Evolutionary conservation across 2,113 vertebrate genomes (phyloP), one percentile per base, ranked within the genome.

Genomic region (Machaerirhynchus nigripectus): DNA sequence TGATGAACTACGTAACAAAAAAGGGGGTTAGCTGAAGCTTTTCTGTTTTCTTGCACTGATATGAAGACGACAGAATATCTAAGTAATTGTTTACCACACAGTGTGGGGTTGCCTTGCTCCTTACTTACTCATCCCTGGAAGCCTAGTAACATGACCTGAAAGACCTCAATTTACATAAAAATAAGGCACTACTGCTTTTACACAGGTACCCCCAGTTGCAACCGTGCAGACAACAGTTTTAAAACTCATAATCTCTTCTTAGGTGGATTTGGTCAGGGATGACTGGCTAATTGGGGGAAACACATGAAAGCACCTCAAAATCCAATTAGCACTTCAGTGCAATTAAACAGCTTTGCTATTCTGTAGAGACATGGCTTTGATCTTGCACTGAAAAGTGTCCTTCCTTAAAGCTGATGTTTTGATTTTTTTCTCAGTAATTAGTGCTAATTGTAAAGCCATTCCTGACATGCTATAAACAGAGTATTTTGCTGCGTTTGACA

Each of bases 301-400:
- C 96, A 98, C 97, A 98, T 98, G 97, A 98, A 98, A 98, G 98
- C 95, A 97, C 97, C 98, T 98, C 96, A 97, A 97, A 98, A 98
- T 98, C 98, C 98, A 98, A 98, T 98, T 98, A 98, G 98, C 97
- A 98, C 98, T 98, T 98, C 96, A 98, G 97, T 98, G 96, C 98
- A 98, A 98, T 98, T 98, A 98, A 98, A 98, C 96, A 94, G 98
- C 97, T 98, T 97, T 97, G 93, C 97, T 98, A 97, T 98, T 98
- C 98, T 97, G 91, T 89, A 95, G 97, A 98, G 98, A 98, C 91
- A 88, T 27, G 76, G 93, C 98, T 98, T 98, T 98, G 98, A 98
- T 98, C 97, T 98, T 96, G 92, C 93, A 97, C 92, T 98, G 97
- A 98, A 98, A 98, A 98, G 95, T 98, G 97, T 97, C 97, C 93